Conservation (phyloP, 2,113 vertebrate species). For the Todiramphus saurophagus region DNA sequence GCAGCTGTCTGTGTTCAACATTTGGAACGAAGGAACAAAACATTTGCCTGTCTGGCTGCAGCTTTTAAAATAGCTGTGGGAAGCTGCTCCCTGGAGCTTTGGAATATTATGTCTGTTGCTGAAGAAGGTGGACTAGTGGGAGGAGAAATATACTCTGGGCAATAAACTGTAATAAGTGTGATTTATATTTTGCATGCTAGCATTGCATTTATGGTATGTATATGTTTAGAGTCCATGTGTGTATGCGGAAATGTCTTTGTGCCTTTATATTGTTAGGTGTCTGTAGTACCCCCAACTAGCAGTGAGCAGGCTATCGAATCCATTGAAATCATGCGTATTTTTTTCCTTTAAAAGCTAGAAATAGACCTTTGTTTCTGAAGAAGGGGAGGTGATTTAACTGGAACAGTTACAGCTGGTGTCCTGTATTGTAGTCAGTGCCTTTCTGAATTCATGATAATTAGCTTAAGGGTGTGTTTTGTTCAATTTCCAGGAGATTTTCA, state of each 20-base stretch:
- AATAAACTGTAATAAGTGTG: background rate
- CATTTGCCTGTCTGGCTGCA: background rate
- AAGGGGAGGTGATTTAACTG: background rate
- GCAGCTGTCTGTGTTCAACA: background rate
- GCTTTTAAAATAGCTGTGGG: background rate
- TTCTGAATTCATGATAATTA: background rate
- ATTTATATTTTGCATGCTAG: background rate
- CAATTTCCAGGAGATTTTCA: background rate
- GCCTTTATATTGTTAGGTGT: background rate
- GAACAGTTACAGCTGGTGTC: background rate
- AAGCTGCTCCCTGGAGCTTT: background rate
- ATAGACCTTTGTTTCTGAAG: background rate
- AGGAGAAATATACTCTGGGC: background rate
- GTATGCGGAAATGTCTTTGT: background rate
- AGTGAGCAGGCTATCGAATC: background rate
- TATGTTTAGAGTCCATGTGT: background rate
- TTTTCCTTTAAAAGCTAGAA: background rate
- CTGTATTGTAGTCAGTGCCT: background rate
- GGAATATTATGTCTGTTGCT: background rate
- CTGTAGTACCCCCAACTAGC: background rate
- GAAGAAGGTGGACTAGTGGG: background rate
- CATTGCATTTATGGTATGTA: background rate
- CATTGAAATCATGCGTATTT: background rate
- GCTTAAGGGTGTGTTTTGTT: background rate
- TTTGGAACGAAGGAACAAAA: background rate